Evolutionary conservation across 2,888 invertebrate genomes (phyloP), one percentile per base, ranked within the genome.

Genomic region (Hydriomena furcata): DNA sequence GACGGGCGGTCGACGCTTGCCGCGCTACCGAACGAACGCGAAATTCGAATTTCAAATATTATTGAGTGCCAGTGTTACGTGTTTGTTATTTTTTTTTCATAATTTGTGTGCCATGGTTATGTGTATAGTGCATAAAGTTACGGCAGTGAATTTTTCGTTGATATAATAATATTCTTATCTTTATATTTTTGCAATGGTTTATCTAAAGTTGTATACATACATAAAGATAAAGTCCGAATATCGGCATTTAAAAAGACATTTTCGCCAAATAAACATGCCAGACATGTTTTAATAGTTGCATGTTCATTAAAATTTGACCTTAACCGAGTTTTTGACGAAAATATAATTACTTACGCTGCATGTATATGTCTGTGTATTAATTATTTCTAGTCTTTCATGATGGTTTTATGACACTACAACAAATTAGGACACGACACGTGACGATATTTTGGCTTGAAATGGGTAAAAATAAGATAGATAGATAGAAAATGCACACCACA

Each of bases 1-100:
- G 76, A 70, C 66, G 57, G 76, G 75, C 76, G 74, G 71, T 52
- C 75, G 83, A 85, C 89, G 89, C 73, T 64, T 73, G 77, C 66
- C 71, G 73, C 64, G 58, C 56, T 54, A 63, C 61, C 65, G 58
- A 61, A 68, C 67, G 58, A 58, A 52, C 58, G 60, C 44, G 45
- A 58, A 55, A 52, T 53, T 54, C 56, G 51, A 63, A 52, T 63
- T 72, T 69, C 69, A 70, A 73, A 60, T 65, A 60, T 57, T 61
- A 5, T 65, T 67, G 71, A 71, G 80, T 84, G 80, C 65, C 69
- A 66, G 76, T 78, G 76, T 17, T 17, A 17, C 17, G 17, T 17
- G 17, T 70, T 68, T 58, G 60, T 61, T 65, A 21, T 23, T 40
- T 21, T n/a, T 12, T 17, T 12, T 63, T 60, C 58, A 58, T 62